Evolutionary conservation across 2,888 invertebrate genomes (phyloP).

Genomic region (Brachyopa scutellaris): DNA sequence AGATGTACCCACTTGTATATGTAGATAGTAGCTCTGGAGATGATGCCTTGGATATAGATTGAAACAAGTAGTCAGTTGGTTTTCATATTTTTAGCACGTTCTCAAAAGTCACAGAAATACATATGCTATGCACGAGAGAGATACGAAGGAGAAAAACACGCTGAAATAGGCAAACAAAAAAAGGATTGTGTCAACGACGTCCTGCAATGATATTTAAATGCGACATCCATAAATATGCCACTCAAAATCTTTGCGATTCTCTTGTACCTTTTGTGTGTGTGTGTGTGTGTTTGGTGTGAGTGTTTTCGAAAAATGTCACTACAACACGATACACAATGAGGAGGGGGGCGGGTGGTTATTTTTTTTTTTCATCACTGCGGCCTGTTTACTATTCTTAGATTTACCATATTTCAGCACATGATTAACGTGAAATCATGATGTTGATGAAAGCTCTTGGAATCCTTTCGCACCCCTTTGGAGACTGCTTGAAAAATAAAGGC

Average conservation of each 20-base stretch:
- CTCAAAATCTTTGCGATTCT: slow-evolving; percentile 43
- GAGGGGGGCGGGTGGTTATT: too few relatives aligned
- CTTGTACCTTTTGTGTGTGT: not conserved
- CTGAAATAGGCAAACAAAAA: slow-evolving; percentile 28
- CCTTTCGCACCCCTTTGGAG: not conserved
- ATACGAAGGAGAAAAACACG: slow-evolving; percentile 2
- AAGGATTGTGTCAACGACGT: slow-evolving; percentile 71
- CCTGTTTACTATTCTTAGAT: slow-evolving; percentile 24
- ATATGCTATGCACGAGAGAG: slow-evolving; percentile 28
- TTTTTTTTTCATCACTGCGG: too few relatives aligned
- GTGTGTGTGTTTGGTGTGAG: not conserved
- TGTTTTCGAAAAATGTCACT: slow-evolving; percentile 44
- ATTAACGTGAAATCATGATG: slow-evolving; percentile 18
- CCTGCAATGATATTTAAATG: slow-evolving; percentile 67
- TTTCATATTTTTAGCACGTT: slow-evolving; percentile 70
- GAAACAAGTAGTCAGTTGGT: slow-evolving; percentile 11
- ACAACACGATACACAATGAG: not conserved
- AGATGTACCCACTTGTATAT: too few relatives aligned
- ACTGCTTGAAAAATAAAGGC: not conserved
- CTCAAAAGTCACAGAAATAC: slow-evolving; percentile 59
- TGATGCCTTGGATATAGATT: slow-evolving; percentile 40
- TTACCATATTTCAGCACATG: slow-evolving; percentile 16
- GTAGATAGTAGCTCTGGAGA: too few relatives aligned
- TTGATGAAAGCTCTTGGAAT: slow-evolving; percentile 4
- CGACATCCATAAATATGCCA: slow-evolving; percentile 70